These are phyloP conservation scores for Amblyteles armatorius DNA, from an alignment of 2,888 invertebrate species.

Conservation along the genomic window DNA sequence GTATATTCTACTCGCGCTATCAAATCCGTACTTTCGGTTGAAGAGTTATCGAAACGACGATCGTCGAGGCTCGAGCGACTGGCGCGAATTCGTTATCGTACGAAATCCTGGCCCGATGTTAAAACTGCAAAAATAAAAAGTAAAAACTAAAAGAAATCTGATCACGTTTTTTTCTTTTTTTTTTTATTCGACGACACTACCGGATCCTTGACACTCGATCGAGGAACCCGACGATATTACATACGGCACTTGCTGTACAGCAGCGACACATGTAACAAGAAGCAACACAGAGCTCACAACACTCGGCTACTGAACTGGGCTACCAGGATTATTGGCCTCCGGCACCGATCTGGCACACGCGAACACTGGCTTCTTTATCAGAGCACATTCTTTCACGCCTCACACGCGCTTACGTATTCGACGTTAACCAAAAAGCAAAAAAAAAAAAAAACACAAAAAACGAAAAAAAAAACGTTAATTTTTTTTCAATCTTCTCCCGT, in stretches of 20 bases:
- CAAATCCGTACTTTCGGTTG: background rate
- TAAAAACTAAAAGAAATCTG: conserved; percentile 17
- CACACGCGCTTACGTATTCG: conserved; percentile 15
- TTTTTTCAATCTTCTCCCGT: conserved; percentile 23
- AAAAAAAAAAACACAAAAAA: conserved; percentile 3
- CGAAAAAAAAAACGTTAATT: background rate
- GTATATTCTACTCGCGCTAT: conserved; percentile 12
- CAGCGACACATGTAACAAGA: conserved; percentile 49
- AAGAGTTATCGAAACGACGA: background rate
- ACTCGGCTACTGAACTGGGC: conserved; percentile 59
- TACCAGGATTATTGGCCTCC: conserved; percentile 60
- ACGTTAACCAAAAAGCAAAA: background rate
- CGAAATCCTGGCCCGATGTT: conserved; percentile 49
- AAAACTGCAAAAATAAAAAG: conserved; percentile 21
- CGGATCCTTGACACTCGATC: background rate
- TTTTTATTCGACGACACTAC: conserved; percentile 24
- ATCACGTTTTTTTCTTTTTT: background rate
- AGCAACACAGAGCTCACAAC: conserved; percentile 48
- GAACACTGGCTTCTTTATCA: conserved; percentile 46
- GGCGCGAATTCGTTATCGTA: background rate
- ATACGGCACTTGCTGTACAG: background rate
- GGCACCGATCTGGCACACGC: conserved; percentile 51
- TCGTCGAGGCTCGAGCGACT: background rate
- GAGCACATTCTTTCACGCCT: conserved; percentile 28
- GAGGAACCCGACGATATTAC: background rate